Evolutionary conservation across 2,888 invertebrate species (phyloP).

Genomic region (Myopa tessellatipennis): DNA sequence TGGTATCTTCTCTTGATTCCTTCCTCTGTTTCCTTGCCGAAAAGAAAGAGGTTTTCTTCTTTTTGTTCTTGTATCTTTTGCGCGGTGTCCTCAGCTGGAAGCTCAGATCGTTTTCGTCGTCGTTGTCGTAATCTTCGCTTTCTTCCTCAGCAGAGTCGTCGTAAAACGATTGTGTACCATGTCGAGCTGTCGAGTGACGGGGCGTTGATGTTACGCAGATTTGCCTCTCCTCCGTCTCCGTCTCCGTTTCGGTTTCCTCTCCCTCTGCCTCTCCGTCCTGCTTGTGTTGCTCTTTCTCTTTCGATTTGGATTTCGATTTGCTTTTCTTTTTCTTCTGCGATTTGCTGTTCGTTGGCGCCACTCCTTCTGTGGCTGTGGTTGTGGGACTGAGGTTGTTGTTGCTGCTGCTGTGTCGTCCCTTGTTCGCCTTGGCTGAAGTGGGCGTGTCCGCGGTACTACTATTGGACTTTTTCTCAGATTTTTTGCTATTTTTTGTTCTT

Average conservation of each 20-base stretch:
- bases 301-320: conserved; percentile 43
- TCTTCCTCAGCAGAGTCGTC: conserved; percentile 22
- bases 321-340: conserved; percentile 47
- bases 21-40: conserved; percentile 16
- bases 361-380: not conserved
- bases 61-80: conserved; percentile 13
- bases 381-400: conserved; percentile 1
- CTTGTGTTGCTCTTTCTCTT: conserved; percentile 6
- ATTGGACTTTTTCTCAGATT: conserved; percentile 31
- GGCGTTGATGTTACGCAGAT: not conserved
- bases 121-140: conserved; percentile 21
- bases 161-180: not conserved
- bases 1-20: not conserved
- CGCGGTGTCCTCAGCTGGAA: conserved; percentile 25
- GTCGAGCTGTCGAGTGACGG: not conserved
- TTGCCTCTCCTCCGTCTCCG: not conserved
- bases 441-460: conserved; percentile 46
- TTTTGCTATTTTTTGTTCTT: conserved; percentile 46
- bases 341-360: not conserved
- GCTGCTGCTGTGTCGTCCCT: conserved; percentile 38
- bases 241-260: conserved; percentile 9
- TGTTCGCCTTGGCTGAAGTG: conserved; percentile 47
- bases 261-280: not conserved
- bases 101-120: conserved; percentile 30
- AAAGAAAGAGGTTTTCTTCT: conserved; percentile 4